A percentile compares a stretch with the other conserved stretches of the same genome.
These are phyloP conservation scores for Arrhopalites spinosus DNA, from an alignment of 2,888 invertebrate genomes.

Conservation along the genomic window DNA sequence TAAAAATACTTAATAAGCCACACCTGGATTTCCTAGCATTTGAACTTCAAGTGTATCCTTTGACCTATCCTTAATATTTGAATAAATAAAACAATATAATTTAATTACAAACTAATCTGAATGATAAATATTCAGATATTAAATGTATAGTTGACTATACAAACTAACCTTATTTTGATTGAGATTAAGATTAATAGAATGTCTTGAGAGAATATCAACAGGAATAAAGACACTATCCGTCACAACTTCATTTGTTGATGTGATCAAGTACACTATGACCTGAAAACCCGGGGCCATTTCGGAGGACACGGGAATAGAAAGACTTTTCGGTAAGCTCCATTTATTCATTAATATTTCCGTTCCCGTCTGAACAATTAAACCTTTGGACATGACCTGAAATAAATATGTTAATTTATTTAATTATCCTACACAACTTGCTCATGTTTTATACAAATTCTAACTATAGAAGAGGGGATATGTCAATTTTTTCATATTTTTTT, in stretches of 20 bases:
- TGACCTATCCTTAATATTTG: slow-evolving; percentile 62
- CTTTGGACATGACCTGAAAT: slow-evolving; percentile 62
- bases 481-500: too few species aligned
- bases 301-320: slow-evolving; percentile 63
- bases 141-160: too few species aligned
- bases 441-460: too few species aligned
- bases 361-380: slow-evolving; percentile 61
- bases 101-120: too few species aligned
- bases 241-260: slow-evolving; percentile 61
- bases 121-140: too few species aligned
- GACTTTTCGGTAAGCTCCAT: slow-evolving; percentile 59
- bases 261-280: slow-evolving; percentile 62
- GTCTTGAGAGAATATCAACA: slow-evolving; percentile 62
- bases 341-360: slow-evolving; percentile 55
- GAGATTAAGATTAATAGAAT: slow-evolving; percentile 62
- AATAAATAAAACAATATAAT: too few species aligned
- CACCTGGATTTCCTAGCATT: slow-evolving; percentile 60
- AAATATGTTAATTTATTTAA: neutral
- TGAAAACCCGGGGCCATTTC: slow-evolving; percentile 66
- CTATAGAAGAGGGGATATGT: too few species aligned
- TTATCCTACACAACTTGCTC: neutral
- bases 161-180: slow-evolving; percentile 62
- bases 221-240: slow-evolving; percentile 64
- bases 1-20: too few species aligned
- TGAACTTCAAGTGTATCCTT: slow-evolving; percentile 63